Evolutionary conservation across 2,888 invertebrate genomes (phyloP), one percentile per base, ranked within the genome.

Genomic region (Melinopterus prodromus): DNA sequence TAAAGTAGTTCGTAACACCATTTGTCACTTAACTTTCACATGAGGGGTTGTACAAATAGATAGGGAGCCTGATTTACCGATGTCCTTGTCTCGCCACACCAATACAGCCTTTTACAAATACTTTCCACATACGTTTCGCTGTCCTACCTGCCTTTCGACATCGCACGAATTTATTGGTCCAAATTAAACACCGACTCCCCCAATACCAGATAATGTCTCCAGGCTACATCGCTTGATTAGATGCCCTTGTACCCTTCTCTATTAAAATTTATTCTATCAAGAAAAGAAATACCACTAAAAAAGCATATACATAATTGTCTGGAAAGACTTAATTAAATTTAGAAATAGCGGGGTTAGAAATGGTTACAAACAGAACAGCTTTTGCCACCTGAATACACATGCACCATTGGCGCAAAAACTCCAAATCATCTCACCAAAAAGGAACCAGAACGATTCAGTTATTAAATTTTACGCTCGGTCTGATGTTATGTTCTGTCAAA

Each of bases 1-100:
- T 88, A 88, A 87, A 86, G 87, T 86, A 86, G 85, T 86, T 86
- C 86, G 86, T 86, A 88, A 88, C 88, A 88, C 87, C 87, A 88
- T 88, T 88, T 87, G 87, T 88, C 87, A 88, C 88, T 88, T 87
- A 87, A 85, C 85, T 85, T 85, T 86, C 84, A 84, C 85, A 85
- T 84, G 83, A 84, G 82, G 86, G 85, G 85, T 85, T 86, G 81
- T 87, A 86, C 86, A 86, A 86, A 87, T 86, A 86, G 86, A 87
- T 86, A 86, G 85, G 85, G 84, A 83, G 85, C 80, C 86, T 87
- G 87, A 87, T 87, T 87, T 87, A 87, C 86, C 86, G 84, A 83
- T 86, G 85, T 86, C 85, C 70, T 71, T 36, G 79, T 53, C 71
- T 53, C 35, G 35, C 71, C 35, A 69, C 15, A 38, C 78, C 72